These are phyloP conservation scores for Microcaecilia unicolor DNA, from an alignment of 2,797 vertebrate genomes.

Conservation along the genomic window DNA sequence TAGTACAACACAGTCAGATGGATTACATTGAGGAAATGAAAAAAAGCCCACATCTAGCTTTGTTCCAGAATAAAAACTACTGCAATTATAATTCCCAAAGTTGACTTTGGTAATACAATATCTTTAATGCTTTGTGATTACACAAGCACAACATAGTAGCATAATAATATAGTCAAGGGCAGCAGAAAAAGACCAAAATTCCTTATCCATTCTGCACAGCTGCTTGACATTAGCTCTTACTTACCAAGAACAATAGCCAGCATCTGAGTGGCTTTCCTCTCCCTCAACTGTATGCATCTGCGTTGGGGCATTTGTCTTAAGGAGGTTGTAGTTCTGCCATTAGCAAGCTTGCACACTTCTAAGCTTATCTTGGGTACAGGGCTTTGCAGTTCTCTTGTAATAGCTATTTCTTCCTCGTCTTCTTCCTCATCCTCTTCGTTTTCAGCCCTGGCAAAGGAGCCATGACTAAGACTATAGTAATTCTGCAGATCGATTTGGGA, in stretches of 20 bases:
- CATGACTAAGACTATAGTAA: slow-evolving; percentile 80
- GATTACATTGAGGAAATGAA: too few species aligned
- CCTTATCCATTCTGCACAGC: too few species aligned
- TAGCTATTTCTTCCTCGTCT: slow-evolving; percentile 31
- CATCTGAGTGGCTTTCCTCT: slow-evolving; percentile 93
- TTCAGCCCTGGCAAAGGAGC: slow-evolving; percentile 56
- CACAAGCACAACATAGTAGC: too few species aligned
- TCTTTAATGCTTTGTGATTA: too few species aligned
- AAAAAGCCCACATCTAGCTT: too few species aligned
- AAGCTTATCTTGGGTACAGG: slow-evolving; percentile 46
- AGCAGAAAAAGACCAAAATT: too few species aligned
- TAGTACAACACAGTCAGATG: too few species aligned
- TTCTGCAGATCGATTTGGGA: slow-evolving; percentile 61
- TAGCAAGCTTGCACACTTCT: slow-evolving; percentile 71
- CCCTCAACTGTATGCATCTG: slow-evolving; percentile 72
- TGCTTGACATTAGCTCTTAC: slow-evolving; percentile 33
- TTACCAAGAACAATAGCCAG: slow-evolving; percentile 85
- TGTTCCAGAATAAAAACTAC: too few species aligned
- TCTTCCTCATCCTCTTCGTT: slow-evolving; percentile 24
- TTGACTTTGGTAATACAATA: too few species aligned
- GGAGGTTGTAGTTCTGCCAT: slow-evolving; percentile 66
- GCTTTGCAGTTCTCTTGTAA: slow-evolving; percentile 20
- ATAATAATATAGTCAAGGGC: too few species aligned
- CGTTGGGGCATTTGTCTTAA: slow-evolving; percentile 51
- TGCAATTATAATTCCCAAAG: too few species aligned